These are phyloP conservation scores for Psilanteris sp. DNA, from an alignment of 1,140 invertebrate species.

Conservation along the genomic window DNA sequence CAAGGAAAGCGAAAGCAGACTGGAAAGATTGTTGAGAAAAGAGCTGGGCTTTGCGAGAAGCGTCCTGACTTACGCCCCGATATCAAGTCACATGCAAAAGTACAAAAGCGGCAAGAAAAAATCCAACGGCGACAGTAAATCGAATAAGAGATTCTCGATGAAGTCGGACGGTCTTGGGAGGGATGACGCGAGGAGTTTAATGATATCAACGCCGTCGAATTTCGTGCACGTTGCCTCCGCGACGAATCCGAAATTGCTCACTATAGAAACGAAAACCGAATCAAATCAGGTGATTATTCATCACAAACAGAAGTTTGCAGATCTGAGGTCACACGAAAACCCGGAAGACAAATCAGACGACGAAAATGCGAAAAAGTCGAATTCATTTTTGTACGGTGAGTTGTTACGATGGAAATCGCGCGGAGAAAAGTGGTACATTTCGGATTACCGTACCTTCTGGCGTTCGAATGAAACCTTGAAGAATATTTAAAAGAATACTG, in stretches of 20 bases:
- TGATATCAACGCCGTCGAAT: constrained; percentile 72
- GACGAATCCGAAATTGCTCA: constrained; percentile 64
- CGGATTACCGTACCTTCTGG: too few species aligned
- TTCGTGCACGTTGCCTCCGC: constrained; percentile 75
- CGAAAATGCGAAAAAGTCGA: constrained; percentile 8
- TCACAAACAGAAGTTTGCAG: constrained; percentile 66
- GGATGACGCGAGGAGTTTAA: constrained; percentile 60
- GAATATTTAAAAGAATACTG: too few species aligned
- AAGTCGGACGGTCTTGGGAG: constrained; percentile 49
- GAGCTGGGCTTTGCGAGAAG: constrained; percentile 68
- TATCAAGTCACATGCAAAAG: constrained; percentile 45
- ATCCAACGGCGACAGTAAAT: constrained; percentile 28
- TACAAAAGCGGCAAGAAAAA: constrained; percentile 51
- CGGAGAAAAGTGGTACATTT: too few species aligned
- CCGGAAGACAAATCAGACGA: constrained; percentile 36
- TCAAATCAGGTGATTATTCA: constrained; percentile 65
- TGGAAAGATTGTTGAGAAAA: too few species aligned
- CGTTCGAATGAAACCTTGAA: too few species aligned
- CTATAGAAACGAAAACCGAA: constrained; percentile 17
- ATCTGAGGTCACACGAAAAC: constrained; percentile 37
- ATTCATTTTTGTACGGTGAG: constrained; percentile 22
- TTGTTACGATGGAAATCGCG: too few species aligned
- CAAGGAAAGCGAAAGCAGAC: too few species aligned
- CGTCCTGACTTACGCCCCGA: constrained; percentile 70
- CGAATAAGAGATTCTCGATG: not conserved